Conservation (phyloP, 2,797 vertebrate species). For the Tenualosa thibaudeaui region DNA sequence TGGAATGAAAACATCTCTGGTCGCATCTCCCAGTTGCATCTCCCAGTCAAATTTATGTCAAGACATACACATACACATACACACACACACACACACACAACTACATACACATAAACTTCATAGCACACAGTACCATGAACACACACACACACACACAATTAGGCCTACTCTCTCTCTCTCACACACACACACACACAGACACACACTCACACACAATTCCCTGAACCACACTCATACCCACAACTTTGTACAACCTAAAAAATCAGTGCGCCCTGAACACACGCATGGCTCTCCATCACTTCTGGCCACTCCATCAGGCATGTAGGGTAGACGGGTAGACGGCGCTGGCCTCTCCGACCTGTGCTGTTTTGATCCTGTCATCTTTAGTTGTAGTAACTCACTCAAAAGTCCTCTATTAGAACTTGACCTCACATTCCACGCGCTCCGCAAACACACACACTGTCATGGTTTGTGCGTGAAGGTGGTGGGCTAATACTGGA, state of each 20-base stretch:
- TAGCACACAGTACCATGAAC: too few relatives aligned
- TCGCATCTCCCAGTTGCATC: not conserved
- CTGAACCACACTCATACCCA: not conserved
- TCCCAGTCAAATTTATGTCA: not conserved
- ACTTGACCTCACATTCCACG: not conserved
- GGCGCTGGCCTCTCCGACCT: not conserved
- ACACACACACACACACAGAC: constrained; percentile 9
- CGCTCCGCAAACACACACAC: not conserved
- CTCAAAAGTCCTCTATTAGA: not conserved
- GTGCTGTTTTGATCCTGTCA: not conserved
- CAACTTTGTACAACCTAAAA: not conserved
- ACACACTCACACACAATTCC: not conserved
- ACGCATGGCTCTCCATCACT: not conserved
- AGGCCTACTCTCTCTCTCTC: not conserved
- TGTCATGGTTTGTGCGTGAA: constrained; percentile 7
- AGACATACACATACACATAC: not conserved
- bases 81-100: not conserved
- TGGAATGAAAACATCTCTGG: not conserved
- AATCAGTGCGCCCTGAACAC: not conserved
- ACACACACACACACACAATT: not conserved
- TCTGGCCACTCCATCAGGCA: not conserved
- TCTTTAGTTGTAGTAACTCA: not conserved
- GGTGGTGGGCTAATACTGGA: constrained; percentile 28
- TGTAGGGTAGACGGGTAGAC: not conserved
- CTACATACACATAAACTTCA: too few relatives aligned